Conservation (phyloP, 2,797 vertebrate species). For the Rhinoraja longicauda region DNA sequence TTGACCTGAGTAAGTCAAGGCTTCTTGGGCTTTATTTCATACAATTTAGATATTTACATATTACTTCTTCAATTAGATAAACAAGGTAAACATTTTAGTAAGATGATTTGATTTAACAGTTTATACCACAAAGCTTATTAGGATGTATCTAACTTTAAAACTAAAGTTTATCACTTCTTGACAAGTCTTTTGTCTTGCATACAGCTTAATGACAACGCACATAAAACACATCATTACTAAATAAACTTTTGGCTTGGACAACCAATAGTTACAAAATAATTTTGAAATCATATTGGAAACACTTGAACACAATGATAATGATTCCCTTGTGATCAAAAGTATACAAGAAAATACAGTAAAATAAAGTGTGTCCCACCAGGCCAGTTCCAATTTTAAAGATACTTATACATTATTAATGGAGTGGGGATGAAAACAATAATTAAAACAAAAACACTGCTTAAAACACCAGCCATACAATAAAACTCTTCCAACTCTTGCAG, state of each 20-base stretch:
- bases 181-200: neutral
- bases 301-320: neutral
- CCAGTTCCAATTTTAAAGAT: neutral
- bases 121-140: neutral
- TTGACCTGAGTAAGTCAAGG: no score
- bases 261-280: neutral
- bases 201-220: no score
- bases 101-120: neutral
- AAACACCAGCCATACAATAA: neutral
- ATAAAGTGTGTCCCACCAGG: neutral
- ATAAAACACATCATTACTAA: neutral
- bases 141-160: neutral
- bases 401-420: neutral
- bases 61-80: neutral
- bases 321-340: neutral
- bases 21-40: no score
- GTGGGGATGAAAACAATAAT: neutral
- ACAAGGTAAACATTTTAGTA: neutral
- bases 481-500: neutral
- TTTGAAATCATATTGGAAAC: neutral
- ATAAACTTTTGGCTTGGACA: neutral
- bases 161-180: neutral
- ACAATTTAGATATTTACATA: neutral
- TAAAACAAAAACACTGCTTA: neutral
- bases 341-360: neutral